These are phyloP conservation scores for Deilephila porcellus DNA, from an alignment of 2,888 invertebrate genomes.

Conservation along the genomic window DNA sequence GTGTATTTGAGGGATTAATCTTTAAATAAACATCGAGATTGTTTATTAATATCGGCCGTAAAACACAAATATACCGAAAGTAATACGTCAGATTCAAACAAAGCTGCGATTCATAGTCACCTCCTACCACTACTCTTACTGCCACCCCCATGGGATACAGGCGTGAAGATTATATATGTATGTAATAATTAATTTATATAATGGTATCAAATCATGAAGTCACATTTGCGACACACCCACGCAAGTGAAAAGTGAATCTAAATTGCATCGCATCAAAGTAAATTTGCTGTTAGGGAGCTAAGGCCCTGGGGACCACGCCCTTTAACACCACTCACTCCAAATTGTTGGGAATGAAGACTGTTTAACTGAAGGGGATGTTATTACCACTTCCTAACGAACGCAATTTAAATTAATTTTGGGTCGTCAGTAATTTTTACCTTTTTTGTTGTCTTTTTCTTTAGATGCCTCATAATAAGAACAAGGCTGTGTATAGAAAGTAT, in stretches of 20 bases:
- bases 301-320: slow-evolving; percentile 15
- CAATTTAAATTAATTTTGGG: no score
- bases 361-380: background rate
- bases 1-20: no score
- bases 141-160: no score
- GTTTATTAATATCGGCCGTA: no score
- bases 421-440: no score
- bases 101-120: background rate
- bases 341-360: background rate
- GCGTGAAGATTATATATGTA: no score
- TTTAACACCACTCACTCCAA: slow-evolving; percentile 20
- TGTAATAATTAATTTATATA: background rate
- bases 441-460: no score
- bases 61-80: no score
- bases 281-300: slow-evolving; percentile 13
- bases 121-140: background rate
- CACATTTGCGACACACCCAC: background rate
- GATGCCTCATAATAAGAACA: no score
- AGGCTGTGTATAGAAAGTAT: no score
- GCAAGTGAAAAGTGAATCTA: slow-evolving; percentile 16
- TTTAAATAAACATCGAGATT: no score
- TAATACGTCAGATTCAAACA: no score
- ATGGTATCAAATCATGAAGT: background rate
- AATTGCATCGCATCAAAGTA: slow-evolving; percentile 12
- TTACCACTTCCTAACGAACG: background rate